Percentiles rank a stretch among this genome's conserved stretches.
phyloP scores from a whole-genome alignment of 2,888 invertebrate genomes.

The Cristatella mucedo region DNA sequence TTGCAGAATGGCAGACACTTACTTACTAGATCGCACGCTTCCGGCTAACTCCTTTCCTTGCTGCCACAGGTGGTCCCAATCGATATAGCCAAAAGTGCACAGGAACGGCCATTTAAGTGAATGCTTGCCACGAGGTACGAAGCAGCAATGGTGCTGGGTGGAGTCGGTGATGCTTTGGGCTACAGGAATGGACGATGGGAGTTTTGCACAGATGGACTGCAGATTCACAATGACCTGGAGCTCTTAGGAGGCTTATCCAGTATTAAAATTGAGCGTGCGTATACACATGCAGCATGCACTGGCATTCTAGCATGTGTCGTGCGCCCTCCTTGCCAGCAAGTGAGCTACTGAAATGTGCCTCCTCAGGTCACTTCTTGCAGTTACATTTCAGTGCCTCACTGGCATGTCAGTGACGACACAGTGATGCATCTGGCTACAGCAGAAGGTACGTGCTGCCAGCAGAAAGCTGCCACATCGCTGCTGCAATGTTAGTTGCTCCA shows the following conservation, averaged over 20 bases:
- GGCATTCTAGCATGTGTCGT: too few species aligned
- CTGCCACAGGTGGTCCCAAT: too few species aligned
- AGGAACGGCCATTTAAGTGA: too few species aligned
- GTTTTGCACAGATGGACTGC: conserved; percentile 20
- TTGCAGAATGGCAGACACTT: too few species aligned
- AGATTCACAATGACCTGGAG: conserved; percentile 24
- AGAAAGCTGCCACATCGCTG: too few species aligned
- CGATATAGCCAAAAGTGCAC: too few species aligned
- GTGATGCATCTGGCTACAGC: conserved; percentile 35
- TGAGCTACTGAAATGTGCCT: not conserved
- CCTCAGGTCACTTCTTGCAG: not conserved
- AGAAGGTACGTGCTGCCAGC: conserved; percentile 18
- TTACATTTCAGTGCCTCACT: conserved; percentile 15
- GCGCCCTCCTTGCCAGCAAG: not conserved
- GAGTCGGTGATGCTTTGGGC: conserved; percentile 33
- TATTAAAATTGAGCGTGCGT: conserved; percentile 19
- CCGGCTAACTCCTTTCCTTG: too few species aligned
- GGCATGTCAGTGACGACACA: conserved; percentile 36
- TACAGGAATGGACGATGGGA: conserved; percentile 32
- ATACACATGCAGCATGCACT: too few species aligned
- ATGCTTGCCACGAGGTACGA: conserved; percentile 19
- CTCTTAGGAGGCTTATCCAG: conserved; percentile 23
- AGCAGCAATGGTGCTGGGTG: conserved; percentile 31
- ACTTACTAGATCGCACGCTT: too few species aligned
- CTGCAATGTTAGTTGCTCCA: too few species aligned